Conservation (phyloP, 2,113 vertebrate species). For the Myotis yumanensis region DNA sequence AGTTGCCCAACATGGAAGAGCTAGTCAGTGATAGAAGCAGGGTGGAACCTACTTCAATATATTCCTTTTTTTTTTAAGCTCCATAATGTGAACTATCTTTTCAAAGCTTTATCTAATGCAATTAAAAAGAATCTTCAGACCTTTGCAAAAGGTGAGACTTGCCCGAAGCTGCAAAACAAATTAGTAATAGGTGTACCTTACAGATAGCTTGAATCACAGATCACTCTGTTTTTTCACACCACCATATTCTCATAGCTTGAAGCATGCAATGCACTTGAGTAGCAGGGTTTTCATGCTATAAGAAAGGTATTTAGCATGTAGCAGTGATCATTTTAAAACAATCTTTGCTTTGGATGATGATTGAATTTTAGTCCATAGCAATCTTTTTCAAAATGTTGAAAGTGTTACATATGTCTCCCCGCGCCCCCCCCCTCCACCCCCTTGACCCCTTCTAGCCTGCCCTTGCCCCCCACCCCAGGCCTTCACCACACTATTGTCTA, state of each 20-base stretch:
- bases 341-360: background rate
- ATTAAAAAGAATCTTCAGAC: background rate
- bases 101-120: background rate
- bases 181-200: background rate
- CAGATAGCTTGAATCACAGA: background rate
- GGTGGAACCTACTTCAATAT: background rate
- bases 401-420: too few relatives aligned
- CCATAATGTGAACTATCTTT: background rate
- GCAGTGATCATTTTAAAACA: background rate
- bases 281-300: background rate
- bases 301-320: background rate
- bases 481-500: too few relatives aligned
- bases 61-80: background rate
- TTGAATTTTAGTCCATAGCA: background rate
- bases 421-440: too few relatives aligned
- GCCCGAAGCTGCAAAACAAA: background rate
- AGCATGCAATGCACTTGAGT: background rate
- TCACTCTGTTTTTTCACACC: background rate
- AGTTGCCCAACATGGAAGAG: too few relatives aligned
- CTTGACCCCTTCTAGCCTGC: too few relatives aligned
- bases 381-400: too few relatives aligned
- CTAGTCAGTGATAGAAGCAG: too few relatives aligned
- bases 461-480: too few relatives aligned
- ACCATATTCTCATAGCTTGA: background rate
- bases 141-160: background rate